Evolutionary conservation across 1,140 invertebrate genomes (phyloP).

Genomic region (Panagrolaimus sp.): DNA sequence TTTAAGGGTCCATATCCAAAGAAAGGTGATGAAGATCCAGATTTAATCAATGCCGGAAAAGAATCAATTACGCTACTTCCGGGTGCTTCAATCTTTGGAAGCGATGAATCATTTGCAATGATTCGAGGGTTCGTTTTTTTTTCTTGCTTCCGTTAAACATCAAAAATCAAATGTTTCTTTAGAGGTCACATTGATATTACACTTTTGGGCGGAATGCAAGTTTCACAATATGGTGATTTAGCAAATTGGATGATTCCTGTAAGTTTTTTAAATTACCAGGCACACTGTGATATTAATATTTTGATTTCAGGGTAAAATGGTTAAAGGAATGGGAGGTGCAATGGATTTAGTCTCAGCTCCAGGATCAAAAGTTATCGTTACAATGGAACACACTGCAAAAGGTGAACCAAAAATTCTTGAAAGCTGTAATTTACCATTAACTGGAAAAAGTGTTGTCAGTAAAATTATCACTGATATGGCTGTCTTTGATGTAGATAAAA

Average conservation of each 20-base stretch:
- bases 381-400: slow-evolving; percentile 93
- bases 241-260: slow-evolving; percentile 99
- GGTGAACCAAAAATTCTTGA: slow-evolving; percentile 86
- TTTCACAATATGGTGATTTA: slow-evolving; percentile 87
- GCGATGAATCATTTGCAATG: slow-evolving; percentile 97
- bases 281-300: no score
- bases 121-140: slow-evolving; percentile 74
- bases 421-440: slow-evolving; percentile 83
- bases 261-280: no score
- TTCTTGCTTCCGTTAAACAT: slow-evolving; percentile 14
- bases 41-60: slow-evolving; percentile 97
- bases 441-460: slow-evolving; percentile 87
- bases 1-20: slow-evolving; percentile 88
- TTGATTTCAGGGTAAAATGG: slow-evolving; percentile 76
- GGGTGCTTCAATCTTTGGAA: slow-evolving; percentile 86
- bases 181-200: slow-evolving; percentile 91
- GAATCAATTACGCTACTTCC: slow-evolving; percentile 87
- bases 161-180: slow-evolving; percentile 49
- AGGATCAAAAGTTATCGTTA: slow-evolving; percentile 72
- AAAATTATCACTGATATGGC: slow-evolving; percentile 94
- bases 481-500: slow-evolving; percentile 81
- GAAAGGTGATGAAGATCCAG: slow-evolving; percentile 75
- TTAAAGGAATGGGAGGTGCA: slow-evolving; percentile 98
- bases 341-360: slow-evolving; percentile 88
- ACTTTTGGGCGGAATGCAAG: slow-evolving; percentile 94